These are phyloP conservation scores for Monopis laevigella DNA, from an alignment of 2,888 invertebrate genomes.

Conservation along the genomic window DNA sequence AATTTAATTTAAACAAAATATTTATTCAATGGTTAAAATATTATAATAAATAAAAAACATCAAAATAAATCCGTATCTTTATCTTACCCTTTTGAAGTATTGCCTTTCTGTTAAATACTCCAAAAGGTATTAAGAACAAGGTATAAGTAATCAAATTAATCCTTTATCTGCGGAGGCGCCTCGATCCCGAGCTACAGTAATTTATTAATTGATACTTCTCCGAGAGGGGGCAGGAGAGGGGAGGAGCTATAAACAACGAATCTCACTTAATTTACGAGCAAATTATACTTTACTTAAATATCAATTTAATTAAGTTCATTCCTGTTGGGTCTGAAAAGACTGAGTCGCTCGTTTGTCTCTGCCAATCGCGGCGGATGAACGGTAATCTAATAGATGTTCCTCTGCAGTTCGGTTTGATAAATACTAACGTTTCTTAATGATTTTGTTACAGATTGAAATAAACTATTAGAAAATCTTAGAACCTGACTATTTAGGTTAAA, in stretches of 20 bases:
- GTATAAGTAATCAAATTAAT: constrained; percentile 47
- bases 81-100: no score
- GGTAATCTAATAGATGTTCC: background rate
- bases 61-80: no score
- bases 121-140: constrained; percentile 1
- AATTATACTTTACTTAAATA: constrained; percentile 68
- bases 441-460: no score
- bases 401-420: no score
- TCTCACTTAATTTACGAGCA: constrained; percentile 65
- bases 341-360: constrained; percentile 50
- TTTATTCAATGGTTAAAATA: no score
- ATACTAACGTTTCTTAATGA: no score
- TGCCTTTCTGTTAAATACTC: no score
- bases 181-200: constrained; percentile 56
- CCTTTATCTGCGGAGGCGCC: constrained; percentile 42
- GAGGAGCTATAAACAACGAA: constrained; percentile 58
- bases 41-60: no score
- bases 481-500: no score
- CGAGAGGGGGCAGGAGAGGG: constrained; percentile 29
- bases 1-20: no score
- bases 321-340: constrained; percentile 47
- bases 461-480: no score
- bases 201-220: constrained; percentile 64
- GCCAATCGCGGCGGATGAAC: constrained; percentile 28
- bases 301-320: constrained; percentile 66